Conservation (phyloP, 2,888 invertebrate species). For the Ectobius pallidus region DNA sequence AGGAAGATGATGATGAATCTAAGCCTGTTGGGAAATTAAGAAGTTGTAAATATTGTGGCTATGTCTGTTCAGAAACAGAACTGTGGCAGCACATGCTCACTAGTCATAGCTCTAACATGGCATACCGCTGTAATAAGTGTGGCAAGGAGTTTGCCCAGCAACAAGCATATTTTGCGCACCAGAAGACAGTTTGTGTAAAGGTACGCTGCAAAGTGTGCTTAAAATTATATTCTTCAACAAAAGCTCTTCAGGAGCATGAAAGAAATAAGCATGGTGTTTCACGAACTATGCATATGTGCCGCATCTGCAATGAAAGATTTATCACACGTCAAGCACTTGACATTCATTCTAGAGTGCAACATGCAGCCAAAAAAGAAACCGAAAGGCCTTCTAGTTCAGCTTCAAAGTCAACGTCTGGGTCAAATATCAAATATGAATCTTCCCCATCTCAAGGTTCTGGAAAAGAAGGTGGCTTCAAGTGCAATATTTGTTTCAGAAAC, state of each 20-base stretch:
- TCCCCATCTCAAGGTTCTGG: too few species aligned
- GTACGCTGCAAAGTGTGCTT: neutral
- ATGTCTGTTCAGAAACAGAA: neutral
- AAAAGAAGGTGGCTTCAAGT: neutral
- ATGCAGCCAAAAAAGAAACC: neutral
- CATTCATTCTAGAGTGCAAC: neutral
- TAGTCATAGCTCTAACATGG: neutral
- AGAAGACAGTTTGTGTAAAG: neutral
- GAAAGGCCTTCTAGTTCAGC: too few species aligned
- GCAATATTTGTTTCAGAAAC: neutral
- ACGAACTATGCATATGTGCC: neutral
- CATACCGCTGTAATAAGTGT: neutral
- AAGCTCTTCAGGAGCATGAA: neutral
- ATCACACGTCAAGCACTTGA: neutral
- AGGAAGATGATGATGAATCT: neutral
- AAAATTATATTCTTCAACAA: neutral
- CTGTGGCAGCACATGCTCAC: neutral
- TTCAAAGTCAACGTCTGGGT: too few species aligned
- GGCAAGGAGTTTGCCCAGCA: neutral
- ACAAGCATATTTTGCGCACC: neutral
- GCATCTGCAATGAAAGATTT: neutral
- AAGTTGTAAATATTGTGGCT: neutral
- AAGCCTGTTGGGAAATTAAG: neutral
- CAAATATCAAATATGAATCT: too few species aligned
- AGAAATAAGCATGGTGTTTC: neutral